These are phyloP conservation scores for Micrastur ruficollis DNA, from an alignment of 2,797 vertebrate species.

Conservation along the genomic window DNA sequence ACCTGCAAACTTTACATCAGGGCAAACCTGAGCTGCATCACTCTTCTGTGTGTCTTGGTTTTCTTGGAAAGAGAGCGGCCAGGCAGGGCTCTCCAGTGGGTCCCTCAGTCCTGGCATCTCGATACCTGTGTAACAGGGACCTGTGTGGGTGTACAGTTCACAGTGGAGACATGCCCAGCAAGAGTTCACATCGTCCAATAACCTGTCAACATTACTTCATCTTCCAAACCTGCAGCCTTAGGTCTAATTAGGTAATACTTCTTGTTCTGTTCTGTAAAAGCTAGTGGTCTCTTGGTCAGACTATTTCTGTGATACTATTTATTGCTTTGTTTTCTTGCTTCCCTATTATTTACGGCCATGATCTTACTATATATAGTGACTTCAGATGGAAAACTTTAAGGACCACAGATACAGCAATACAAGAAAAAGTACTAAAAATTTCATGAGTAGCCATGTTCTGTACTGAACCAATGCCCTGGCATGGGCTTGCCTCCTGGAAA, in stretches of 20 bases:
- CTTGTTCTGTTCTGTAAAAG: constrained; percentile 5
- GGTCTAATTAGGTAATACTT: not conserved
- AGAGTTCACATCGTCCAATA: not conserved
- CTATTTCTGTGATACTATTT: not conserved
- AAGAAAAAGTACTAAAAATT: not conserved
- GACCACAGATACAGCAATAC: not conserved
- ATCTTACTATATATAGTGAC: not conserved
- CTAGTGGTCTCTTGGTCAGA: not conserved
- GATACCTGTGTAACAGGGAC: not conserved
- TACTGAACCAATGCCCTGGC: not conserved
- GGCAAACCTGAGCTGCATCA: not conserved
- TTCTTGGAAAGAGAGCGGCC: not conserved
- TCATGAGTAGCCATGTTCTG: not conserved
- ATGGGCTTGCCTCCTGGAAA: not conserved
- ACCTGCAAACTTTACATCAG: not conserved
- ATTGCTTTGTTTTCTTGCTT: not conserved
- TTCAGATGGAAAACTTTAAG: not conserved
- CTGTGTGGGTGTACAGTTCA: not conserved
- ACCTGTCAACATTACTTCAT: not conserved
- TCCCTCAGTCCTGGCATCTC: not conserved
- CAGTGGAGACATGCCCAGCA: not conserved
- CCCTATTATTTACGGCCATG: not conserved
- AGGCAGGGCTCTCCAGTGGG: not conserved
- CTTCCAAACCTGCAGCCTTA: not conserved
- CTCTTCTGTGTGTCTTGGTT: not conserved